Evolutionary conservation across 2,113 vertebrate genomes (phyloP), one percentile per base, ranked within the genome.

Genomic region (Ctenomys sociabilis): DNA sequence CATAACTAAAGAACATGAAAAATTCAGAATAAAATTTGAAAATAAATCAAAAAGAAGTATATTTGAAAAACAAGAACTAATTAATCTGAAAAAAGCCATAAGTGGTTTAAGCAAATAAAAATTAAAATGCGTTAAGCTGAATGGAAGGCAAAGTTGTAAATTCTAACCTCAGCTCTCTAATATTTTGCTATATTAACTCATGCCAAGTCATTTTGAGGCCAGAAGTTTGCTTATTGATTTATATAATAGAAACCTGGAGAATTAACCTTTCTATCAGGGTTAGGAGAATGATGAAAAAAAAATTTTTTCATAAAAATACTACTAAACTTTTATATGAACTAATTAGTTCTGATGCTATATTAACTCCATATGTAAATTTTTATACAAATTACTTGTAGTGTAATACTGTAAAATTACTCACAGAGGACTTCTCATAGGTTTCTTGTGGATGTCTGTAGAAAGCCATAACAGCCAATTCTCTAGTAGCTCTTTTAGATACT

Each of bases 391-490:
- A 90, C 63, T 80, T 90, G 35, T 93, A 89, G 4, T 68, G 24
- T 66, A 78, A 26, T 30, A 52, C 43, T 77, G 13, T 66, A 82
- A 59, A 63, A 89, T 91, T 92, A 98, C 98, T 99, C 98, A 99
- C 98, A 35, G 66, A 88, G 96, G 75, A 91, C 64, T 45, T 35
- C 68, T 95, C 22, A 24, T 64, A 75, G 90, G 90, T 87, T 98
- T 98, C 84, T 97, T 97, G 88, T 98, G 98, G 95, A 97, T 61
- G 13, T 99, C 97, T 90, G 98, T 85, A 0, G 98, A 97, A 30
- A 99, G 99, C 98, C 98, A 98, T 85, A 98, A 98, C 96, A 99
- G 98, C 99, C 99, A 99, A 97, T 99, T 99, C 94, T 98, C 94
- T 94, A 99, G 97, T 97, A 99, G 99, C 59, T 98, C 98, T 97